Evolutionary conservation across 1,140 invertebrate species (phyloP), one percentile per base, ranked within the genome.

Genomic region (Drosophila melanica): DNA sequence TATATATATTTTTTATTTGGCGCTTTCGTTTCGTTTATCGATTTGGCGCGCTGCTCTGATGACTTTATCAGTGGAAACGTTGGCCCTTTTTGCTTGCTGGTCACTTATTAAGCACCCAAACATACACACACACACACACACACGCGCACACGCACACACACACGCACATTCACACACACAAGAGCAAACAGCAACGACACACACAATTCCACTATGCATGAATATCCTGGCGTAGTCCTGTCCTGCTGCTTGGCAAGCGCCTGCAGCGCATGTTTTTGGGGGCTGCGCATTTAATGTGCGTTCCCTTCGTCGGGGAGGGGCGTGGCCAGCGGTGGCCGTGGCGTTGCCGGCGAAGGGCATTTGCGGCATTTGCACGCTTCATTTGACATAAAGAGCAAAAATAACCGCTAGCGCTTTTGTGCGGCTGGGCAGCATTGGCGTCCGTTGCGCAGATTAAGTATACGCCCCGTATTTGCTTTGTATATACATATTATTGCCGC

Each of bases 301-400:
- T 18, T 20, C 33, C 33, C 33, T 8, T 8, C 33, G 7, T 9
- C 33, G 1, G 33, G 33, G 1, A 9, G 33, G 44, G 18, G 16
- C 3, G 50, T 14, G 30, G 27, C 9, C 9, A 8, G 59, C 18
- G 16, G 23, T 16, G 42, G 14, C 14, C 0, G 48, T 8, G 27
- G 23, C 7, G 23, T 53, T 14, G 54, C 12, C 39, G 51, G 57
- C 20, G 16, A 44, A 48, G 81, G 81, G 81, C 82, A 79, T 79
- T 72, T 87, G 62, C 76, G 82, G 79, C 82, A 89, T 89, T 87
- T 78, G 79, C 79, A 87, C 84, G 82, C 82, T 87, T 87, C 82
- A 87, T 87, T 87, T 82, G 82, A 68, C 85, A 89, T 81, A 87
- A 87, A 89, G 79, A 79, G 67, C 79, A 67, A 89, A 87, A 87